Evolutionary conservation across 2,113 vertebrate genomes (phyloP), one percentile per base, ranked within the genome.

Genomic region (Indicator maculatus): DNA sequence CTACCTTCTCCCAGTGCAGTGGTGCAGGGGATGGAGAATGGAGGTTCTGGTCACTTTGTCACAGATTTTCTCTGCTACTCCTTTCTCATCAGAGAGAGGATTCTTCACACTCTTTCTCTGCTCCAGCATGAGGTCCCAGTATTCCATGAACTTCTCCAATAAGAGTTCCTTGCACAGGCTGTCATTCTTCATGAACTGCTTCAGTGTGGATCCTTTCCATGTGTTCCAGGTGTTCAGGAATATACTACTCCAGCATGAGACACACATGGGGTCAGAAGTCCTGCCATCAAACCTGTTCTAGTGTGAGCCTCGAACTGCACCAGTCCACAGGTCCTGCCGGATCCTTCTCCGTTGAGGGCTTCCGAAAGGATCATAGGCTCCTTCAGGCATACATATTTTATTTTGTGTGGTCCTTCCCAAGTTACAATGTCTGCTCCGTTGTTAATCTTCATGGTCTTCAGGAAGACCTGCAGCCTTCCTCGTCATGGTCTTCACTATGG

Each of bases 351-450:
- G 24, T 20, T 10, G 4, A 1, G 21, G 31, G 20, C 16, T 69
- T n/a, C 31, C n/a, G 16, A 26, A 3, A 8, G 31, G 23, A 16
- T 69, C 66, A 69, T 31, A 26, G 23, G 11, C 16, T 69, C 16
- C 15, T 69, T 50, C 1, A 8, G 23, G 31, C 8, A 50, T 4
- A 16, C 11, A 18, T 16, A 45, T 69, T 11, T 21, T 69, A 11
- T 2, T 3, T 6, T 2, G 2, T 33, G 16, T 45, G 16, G 6
- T 50, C 66, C 7, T 69, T 21, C 31, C 4, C 1, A 6, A 11
- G 66, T 31, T 50, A 31, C 44, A 47, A 31, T 1, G 26, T 47
- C 33, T 61, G 33, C 60, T 61, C 60, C 21, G 16, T 23, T 24
- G 24, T 26, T 61, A 61, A 36, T 33, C 27, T 20, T 28, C 39